Percentiles rank a stretch among this genome's conserved stretches.
phyloP scores from a whole-genome alignment of 2,888 invertebrate genomes.

The Plebejus anna region DNA sequence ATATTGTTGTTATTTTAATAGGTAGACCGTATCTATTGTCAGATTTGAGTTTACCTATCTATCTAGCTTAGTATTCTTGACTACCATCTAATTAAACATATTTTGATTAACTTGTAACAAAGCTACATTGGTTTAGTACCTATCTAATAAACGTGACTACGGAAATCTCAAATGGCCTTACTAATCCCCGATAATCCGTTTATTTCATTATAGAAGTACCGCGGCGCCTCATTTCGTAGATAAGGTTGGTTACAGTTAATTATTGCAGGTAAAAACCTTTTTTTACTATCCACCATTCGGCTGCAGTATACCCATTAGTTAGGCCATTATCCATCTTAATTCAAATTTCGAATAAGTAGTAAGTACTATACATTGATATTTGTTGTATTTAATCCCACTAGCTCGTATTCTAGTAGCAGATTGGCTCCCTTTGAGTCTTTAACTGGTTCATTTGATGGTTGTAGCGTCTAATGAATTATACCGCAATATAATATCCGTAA shows the following conservation, averaged over 20 bases:
- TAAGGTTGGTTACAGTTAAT: neutral
- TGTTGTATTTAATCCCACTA: neutral
- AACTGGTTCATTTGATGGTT: neutral
- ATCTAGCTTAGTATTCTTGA: too few relatives aligned
- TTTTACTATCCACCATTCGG: neutral
- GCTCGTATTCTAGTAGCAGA: neutral
- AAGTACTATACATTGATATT: too few relatives aligned
- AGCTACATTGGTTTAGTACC: neutral
- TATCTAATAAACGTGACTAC: neutral
- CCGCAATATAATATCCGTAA: neutral
- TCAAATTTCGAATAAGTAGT: neutral
- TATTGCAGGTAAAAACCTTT: constrained; percentile 9
- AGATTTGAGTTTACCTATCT: too few relatives aligned
- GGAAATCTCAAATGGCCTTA: constrained; percentile 11
- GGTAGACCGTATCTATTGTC: too few relatives aligned
- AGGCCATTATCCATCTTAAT: neutral
- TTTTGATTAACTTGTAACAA: neutral
- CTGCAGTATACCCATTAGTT: neutral
- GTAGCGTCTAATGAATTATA: neutral
- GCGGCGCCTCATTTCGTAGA: constrained; percentile 3
- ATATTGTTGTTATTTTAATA: too few relatives aligned
- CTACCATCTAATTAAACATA: too few relatives aligned
- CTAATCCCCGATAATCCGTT: constrained; percentile 2
- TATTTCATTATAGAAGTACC: neutral
- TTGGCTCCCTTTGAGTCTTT: neutral